Conservation (phyloP, 2,113 vertebrate genomes). For the Poeciliopsis occidentalis region DNA sequence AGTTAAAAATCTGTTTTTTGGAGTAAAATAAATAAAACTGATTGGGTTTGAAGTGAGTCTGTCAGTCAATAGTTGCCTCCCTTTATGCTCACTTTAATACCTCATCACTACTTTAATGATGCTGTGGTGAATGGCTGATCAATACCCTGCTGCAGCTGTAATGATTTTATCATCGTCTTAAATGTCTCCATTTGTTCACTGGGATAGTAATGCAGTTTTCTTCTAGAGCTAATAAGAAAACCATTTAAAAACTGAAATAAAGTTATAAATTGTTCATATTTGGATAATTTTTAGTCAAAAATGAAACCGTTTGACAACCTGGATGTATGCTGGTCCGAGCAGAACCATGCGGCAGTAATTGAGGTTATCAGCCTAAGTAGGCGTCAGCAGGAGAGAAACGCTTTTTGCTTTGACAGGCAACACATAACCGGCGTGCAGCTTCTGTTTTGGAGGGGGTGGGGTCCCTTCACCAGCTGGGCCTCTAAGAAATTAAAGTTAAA, state of each 20-base stretch:
- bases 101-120: conserved; percentile 7
- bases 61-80: no score
- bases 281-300: neutral
- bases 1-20: no score
- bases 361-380: conserved; percentile 74
- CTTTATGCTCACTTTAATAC: no score
- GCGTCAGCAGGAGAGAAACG: conserved; percentile 70
- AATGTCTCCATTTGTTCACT: neutral
- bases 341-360: conserved; percentile 38
- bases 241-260: neutral
- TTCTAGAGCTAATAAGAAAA: neutral
- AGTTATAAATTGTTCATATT: neutral
- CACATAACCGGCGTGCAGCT: conserved; percentile 41
- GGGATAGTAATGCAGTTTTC: neutral
- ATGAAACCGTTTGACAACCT: conserved; percentile 28
- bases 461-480: conserved; percentile 40
- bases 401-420: conserved; percentile 58
- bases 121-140: conserved; percentile 26
- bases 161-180: neutral
- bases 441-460: conserved; percentile 28
- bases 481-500: conserved; percentile 68
- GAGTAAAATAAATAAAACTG: no score
- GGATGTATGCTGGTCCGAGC: conserved; percentile 21
- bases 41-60: no score
- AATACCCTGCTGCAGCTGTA: neutral